phyloP scores from a whole-genome alignment of 92 coral and sea anemone species.

The Epizoanthus rinbou region DNA sequence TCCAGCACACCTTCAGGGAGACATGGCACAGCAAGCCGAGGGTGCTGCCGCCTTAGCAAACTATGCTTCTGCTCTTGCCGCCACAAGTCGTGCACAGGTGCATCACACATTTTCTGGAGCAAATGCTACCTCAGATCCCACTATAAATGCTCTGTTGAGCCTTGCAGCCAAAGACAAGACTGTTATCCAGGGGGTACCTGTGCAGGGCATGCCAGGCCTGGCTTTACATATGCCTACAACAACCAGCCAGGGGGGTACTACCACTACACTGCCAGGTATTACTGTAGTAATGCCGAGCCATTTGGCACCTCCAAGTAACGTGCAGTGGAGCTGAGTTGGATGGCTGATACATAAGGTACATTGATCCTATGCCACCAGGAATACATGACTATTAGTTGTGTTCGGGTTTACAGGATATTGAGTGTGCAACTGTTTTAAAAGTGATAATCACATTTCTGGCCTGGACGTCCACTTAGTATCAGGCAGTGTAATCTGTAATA shows the following conservation, averaged over 20 bases:
- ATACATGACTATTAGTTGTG: too few species aligned
- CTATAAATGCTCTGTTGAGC: constrained; percentile 92
- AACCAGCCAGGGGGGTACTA: constrained; percentile 55
- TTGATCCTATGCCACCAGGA: background rate
- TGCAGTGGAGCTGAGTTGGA: constrained; percentile 39
- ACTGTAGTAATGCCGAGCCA: constrained; percentile 91
- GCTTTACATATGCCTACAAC: constrained; percentile 54
- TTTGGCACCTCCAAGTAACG: constrained; percentile 67
- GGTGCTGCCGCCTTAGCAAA: constrained; percentile 67
- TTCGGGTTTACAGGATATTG: too few species aligned
- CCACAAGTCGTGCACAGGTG: constrained; percentile 49
- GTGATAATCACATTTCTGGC: too few species aligned
- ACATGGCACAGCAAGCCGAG: constrained; percentile 64
- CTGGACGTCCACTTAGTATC: too few species aligned
- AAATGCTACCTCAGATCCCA: constrained; percentile 89
- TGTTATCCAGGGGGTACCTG: constrained; percentile 63
- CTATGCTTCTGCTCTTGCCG: constrained; percentile 58
- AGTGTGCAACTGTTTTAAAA: too few species aligned
- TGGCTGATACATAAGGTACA: background rate
- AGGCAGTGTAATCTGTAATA: too few species aligned
- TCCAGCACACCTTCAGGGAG: constrained; percentile 80
- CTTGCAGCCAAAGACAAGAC: constrained; percentile 89
- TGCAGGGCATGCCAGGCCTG: constrained; percentile 69
- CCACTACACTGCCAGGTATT: constrained; percentile 71
- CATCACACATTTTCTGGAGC: constrained; percentile 59